Evolutionary conservation across 1,140 invertebrate species (phyloP), one percentile per base, ranked within the genome.

Genomic region (Ips typographus): DNA sequence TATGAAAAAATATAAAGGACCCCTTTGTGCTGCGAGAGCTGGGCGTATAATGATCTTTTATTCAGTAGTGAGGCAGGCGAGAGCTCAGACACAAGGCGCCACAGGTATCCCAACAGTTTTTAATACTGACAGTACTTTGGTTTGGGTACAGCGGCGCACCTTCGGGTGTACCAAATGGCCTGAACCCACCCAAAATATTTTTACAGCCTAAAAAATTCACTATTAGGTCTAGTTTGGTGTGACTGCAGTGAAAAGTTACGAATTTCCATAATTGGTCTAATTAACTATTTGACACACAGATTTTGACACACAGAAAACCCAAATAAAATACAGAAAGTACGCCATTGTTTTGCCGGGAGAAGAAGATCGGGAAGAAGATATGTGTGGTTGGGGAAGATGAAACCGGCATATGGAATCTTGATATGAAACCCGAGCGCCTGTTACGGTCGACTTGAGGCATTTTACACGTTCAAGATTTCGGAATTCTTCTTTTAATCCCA

Each of bases 71-170:
- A 58, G 43, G 5, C 65, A 61, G 65, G 65, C 65, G 65, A 67
- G 65, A 68, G 57, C 41, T 51, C 57, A 68, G 65, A 68, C 65
- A 68, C 65, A 68, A 66, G 65, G 65, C 65, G 65, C 65, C 65
- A 68, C 65, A 68, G 65, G 65, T 68, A 68, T 68, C 57, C 44
- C 65, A 55, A 68, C 49, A 60, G 58, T 61, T 68, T 60, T 68
- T 68, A 42, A 65, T 51, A 65, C 63, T 49, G 44, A 6, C 63
- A 49, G 51, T 65, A 65, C 56, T 65, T 53, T 52, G 63, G 56
- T 40, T 65, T 65, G 36, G 42, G 52, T 38, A 37, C 43, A 36
- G 7, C 39, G 63, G 39, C 38, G 22, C 5, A 22, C 22, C 22
- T 22, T 22, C 22, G 22, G 22, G 22, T 22, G 22, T 22, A 22